These are phyloP conservation scores for Scrobipalpa costella DNA, from an alignment of 2,888 invertebrate species.

Conservation along the genomic window DNA sequence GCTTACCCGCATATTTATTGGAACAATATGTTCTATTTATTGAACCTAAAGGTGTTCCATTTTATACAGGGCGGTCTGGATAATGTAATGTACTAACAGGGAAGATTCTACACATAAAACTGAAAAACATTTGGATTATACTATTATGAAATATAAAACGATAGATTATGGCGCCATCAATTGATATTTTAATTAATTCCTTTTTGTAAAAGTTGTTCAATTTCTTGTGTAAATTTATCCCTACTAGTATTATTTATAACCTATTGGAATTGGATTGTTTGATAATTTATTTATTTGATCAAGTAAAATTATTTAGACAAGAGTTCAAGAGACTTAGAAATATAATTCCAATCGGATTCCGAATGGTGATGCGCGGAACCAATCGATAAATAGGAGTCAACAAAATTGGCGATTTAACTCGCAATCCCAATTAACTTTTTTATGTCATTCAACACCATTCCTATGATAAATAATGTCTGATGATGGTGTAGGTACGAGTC, in stretches of 20 bases:
- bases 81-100: too few relatives aligned
- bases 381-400: constrained; percentile 44
- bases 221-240: too few relatives aligned
- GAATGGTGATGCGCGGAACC: constrained; percentile 40
- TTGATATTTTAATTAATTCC: too few relatives aligned
- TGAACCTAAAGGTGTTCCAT: background rate
- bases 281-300: background rate
- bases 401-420: constrained; percentile 33
- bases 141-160: too few relatives aligned
- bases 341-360: constrained; percentile 1
- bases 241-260: too few relatives aligned
- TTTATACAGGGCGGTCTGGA: background rate
- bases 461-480: constrained; percentile 47
- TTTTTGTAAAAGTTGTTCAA: too few relatives aligned
- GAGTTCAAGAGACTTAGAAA: background rate
- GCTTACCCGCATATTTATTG: constrained; percentile 1
- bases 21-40: background rate
- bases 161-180: too few relatives aligned
- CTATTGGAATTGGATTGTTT: too few relatives aligned
- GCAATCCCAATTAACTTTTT: constrained; percentile 23
- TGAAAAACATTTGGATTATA: too few relatives aligned
- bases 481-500: constrained; percentile 50
- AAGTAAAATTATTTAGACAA: background rate
- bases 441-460: constrained; percentile 22
- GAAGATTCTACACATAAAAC: too few relatives aligned